phyloP scores from a whole-genome alignment of 1,140 invertebrate species.

The Samia ricini region DNA sequence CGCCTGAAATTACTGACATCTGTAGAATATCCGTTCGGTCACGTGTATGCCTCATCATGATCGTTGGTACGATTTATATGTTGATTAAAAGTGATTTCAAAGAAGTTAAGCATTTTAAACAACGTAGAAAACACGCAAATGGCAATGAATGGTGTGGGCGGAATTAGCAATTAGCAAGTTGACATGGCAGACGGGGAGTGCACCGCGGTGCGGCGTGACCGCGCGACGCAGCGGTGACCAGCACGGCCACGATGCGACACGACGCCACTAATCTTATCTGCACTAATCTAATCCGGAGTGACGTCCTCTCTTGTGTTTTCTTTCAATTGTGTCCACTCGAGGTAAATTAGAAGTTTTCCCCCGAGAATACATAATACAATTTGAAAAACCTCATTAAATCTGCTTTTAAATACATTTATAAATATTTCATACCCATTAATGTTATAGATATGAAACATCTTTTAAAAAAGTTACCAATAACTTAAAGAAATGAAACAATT shows the following conservation, averaged over 20 bases:
- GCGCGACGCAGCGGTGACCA: too few relatives aligned
- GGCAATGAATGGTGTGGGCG: slow-evolving; percentile 14
- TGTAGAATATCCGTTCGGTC: background rate
- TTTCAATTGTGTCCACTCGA: slow-evolving; percentile 73
- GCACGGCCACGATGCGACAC: slow-evolving; percentile 30
- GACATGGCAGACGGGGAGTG: slow-evolving; percentile 39
- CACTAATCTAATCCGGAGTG: slow-evolving; percentile 69
- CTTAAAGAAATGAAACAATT: too few relatives aligned
- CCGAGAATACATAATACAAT: slow-evolving; percentile 49
- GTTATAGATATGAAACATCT: background rate
- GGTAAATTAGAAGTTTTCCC: slow-evolving; percentile 73
- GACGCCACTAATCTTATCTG: slow-evolving; percentile 68
- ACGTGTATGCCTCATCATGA: background rate
- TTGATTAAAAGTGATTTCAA: background rate
- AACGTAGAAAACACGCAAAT: background rate
- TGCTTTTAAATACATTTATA: slow-evolving; percentile 4
- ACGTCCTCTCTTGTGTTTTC: slow-evolving; percentile 73
- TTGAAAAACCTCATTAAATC: slow-evolving; percentile 38
- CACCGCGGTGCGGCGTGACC: slow-evolving; percentile 12
- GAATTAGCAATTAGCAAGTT: slow-evolving; percentile 55
- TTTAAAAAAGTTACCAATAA: too few relatives aligned
- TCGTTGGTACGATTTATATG: background rate
- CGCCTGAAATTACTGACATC: slow-evolving; percentile 24
- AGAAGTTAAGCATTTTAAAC: background rate
- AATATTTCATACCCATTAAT: too few relatives aligned